phyloP scores from a whole-genome alignment of 2,113 vertebrate genomes.

The Catharus minimus region DNA sequence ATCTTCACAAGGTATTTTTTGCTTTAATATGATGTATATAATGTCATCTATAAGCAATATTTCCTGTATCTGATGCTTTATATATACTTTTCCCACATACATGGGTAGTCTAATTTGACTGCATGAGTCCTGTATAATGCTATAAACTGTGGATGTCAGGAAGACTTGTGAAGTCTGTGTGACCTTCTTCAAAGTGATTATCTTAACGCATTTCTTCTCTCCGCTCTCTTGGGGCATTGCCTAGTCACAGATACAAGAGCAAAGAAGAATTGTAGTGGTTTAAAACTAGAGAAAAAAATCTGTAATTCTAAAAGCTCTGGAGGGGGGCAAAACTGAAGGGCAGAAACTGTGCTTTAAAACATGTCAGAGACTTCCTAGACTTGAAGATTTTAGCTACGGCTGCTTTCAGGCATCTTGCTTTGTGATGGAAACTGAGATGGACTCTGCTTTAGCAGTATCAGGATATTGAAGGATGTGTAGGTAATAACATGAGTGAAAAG shows the following conservation, averaged over 20 bases:
- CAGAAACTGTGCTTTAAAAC: neutral
- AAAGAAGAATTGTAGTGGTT: neutral
- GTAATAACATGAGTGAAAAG: neutral
- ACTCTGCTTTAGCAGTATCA: neutral
- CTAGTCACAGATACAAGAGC: neutral
- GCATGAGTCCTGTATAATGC: neutral
- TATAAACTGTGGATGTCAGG: neutral
- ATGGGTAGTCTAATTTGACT: neutral
- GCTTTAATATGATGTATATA: neutral
- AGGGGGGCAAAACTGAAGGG: neutral
- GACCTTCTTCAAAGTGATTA: neutral
- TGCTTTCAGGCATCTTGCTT: neutral
- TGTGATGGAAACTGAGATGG: neutral
- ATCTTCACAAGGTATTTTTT: neutral
- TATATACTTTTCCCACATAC: neutral
- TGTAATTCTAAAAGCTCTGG: neutral
- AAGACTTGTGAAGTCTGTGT: neutral
- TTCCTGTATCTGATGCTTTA: neutral
- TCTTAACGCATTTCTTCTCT: neutral
- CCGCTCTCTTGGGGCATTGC: neutral
- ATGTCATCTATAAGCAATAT: neutral
- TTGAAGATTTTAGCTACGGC: neutral
- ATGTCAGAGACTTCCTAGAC: neutral
- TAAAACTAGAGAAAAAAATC: neutral
- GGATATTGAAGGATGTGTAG: neutral